These are phyloP conservation scores for Characodon lateralis DNA, from an alignment of 2,797 vertebrate genomes.

Conservation along the genomic window DNA sequence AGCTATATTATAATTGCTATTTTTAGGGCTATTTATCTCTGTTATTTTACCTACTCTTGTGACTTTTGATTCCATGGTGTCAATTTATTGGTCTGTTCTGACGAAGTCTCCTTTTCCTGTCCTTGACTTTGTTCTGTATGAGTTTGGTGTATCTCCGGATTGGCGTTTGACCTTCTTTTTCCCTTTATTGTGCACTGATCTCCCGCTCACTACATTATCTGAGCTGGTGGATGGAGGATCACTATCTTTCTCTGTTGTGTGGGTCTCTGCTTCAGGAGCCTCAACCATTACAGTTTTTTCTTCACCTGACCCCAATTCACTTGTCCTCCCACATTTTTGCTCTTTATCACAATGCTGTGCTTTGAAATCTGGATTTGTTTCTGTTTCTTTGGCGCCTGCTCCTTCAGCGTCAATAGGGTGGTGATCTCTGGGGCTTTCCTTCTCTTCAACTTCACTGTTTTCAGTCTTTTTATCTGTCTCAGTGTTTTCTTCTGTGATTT, in stretches of 20 bases:
- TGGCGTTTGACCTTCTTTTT: conserved; percentile 63
- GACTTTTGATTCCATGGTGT: neutral
- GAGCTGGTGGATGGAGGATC: conserved; percentile 34
- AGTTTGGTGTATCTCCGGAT: conserved; percentile 34
- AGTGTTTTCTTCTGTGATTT: conserved; percentile 31
- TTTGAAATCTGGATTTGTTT: conserved; percentile 32
- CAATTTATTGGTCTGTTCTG: conserved; percentile 31
- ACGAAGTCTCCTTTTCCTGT: conserved; percentile 41
- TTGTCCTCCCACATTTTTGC: conserved; percentile 33
- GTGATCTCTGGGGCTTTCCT: conserved; percentile 30
- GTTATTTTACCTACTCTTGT: conserved; percentile 2
- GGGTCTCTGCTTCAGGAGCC: conserved; percentile 59
- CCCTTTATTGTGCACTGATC: conserved; percentile 50
- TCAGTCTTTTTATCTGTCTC: conserved; percentile 27
- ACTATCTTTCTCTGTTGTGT: conserved; percentile 56
- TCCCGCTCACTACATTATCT: conserved; percentile 60
- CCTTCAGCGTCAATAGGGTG: conserved; percentile 29
- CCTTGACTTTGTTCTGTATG: conserved; percentile 24
- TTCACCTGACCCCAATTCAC: conserved; percentile 49
- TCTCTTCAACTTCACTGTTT: conserved; percentile 23
- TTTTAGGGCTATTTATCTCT: conserved; percentile 6
- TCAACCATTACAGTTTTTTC: conserved; percentile 38
- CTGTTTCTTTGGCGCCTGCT: conserved; percentile 23
- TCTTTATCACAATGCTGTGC: conserved; percentile 30
- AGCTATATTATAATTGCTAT: neutral